Base-by-base conservation (phyloP, 2,797 vertebrate genomes). In the Galago senegalensis region DNA sequence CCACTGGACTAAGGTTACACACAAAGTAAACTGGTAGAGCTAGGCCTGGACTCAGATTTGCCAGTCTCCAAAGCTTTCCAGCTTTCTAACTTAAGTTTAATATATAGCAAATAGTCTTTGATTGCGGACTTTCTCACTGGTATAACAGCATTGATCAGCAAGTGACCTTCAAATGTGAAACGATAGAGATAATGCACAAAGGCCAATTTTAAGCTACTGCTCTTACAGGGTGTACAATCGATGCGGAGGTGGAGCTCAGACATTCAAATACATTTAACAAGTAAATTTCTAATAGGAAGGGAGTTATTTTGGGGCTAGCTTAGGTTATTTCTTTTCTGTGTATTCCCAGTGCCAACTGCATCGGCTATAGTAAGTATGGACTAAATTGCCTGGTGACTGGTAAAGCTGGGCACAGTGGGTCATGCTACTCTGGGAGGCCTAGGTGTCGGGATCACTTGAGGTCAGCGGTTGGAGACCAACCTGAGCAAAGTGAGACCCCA, bases 21-120 rank as follows among this genome's bases (percentile, higher is more conserved):
- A 77, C 10, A 18, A 65, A 95, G 43, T 37, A 75, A 89, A 87
- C 14, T 80, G 20, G 49, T 29, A 25, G 23, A 76, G 69, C 17
- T 72, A 53, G n/a, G 43, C 17, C 53, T 69, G 53, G 85, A 88
- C n/a, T 94, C 56, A 49, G 67, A 79, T 73, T 73, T 91, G 49
- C 20, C 80, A 75, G 75, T 7, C 12, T 94, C 80, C 91, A 84
- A 89, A 85, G 34, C 29, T 58, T 72, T 93, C 29, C 13, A 53
- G 69, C 56, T 87, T 81, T 87, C 34, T 72, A 61, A 86, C 10
- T n/a, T 60, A 70, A 90, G 27, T 56, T 40, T 72, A 72, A 53
- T 10, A 31, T 53, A 34, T 0, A 85, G 40, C 61, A 95, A 92
- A 87, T 17, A 46, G 18, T 29, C n/a, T 85, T 81, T 70, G 43